Percentiles rank a stretch among this genome's conserved stretches.
phyloP scores from a whole-genome alignment of 2,113 vertebrate genomes.

The Corythornis vintsioides region DNA sequence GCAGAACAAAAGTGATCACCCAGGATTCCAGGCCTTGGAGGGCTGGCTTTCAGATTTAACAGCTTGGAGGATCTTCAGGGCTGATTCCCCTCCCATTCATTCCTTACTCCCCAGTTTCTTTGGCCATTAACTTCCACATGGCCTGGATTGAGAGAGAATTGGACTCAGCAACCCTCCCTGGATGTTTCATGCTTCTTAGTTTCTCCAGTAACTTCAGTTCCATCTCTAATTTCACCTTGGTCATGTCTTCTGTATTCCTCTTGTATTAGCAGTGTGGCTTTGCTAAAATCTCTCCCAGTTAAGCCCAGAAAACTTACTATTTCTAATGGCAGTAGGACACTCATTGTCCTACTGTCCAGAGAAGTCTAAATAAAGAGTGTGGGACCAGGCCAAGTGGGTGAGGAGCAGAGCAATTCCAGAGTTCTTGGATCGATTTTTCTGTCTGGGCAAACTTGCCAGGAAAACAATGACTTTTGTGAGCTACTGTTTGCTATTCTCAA shows the following conservation, averaged over 20 bases:
- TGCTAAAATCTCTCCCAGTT: not conserved
- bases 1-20: not conserved
- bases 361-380: not conserved
- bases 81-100: no score
- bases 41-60: not conserved
- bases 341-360: not conserved
- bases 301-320: not conserved
- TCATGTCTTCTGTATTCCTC: not conserved
- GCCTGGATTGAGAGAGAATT: not conserved
- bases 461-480: not conserved
- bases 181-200: not conserved
- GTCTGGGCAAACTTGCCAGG: not conserved
- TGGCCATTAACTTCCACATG: not conserved
- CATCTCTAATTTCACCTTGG: not conserved
- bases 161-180: not conserved
- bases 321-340: not conserved
- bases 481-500: not conserved
- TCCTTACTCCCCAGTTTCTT: not conserved
- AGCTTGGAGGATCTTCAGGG: not conserved
- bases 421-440: not conserved
- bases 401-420: not conserved
- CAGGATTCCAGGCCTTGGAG: not conserved
- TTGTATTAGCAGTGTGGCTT: not conserved
- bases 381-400: not conserved
- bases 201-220: not conserved